Percentiles rank a stretch among this genome's conserved stretches.
Evolutionary conservation across 2,797 vertebrate genomes (phyloP).

Genomic region (Epinephelus coioides): DNA sequence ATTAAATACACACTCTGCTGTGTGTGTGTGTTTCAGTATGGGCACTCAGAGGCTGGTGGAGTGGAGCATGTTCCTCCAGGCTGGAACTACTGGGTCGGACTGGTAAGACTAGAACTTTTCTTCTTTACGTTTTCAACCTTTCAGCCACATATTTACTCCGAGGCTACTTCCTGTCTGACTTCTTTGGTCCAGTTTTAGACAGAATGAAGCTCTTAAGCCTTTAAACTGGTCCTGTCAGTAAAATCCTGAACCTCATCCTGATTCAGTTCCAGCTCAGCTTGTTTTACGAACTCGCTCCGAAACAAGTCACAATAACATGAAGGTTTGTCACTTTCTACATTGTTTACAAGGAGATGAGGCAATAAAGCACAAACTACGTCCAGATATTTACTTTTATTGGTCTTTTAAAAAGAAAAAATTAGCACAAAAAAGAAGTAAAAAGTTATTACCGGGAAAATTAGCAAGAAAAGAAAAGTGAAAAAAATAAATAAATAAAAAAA

Average conservation of each 20-base stretch:
- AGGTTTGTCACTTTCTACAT: neutral
- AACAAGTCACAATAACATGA: neutral
- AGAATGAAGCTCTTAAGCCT: neutral
- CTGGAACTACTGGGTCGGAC: slow-evolving; percentile 96
- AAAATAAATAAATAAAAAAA: too few species aligned
- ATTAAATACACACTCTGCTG: neutral
- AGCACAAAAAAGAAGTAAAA: too few species aligned
- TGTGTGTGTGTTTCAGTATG: slow-evolving; percentile 87
- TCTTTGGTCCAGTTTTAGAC: neutral
- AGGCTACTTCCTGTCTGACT: neutral
- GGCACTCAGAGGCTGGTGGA: slow-evolving; percentile 91
- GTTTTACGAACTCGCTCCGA: neutral
- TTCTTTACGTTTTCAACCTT: neutral
- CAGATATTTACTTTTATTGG: too few species aligned
- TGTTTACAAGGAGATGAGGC: neutral
- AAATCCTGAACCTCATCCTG: neutral
- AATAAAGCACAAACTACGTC: too few species aligned
- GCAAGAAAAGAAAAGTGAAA: too few species aligned
- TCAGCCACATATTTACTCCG: neutral
- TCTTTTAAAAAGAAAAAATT: too few species aligned
- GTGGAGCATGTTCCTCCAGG: slow-evolving; percentile 93
- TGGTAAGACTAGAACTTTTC: slow-evolving; percentile 86
- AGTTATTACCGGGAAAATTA: too few species aligned
- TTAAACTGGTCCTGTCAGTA: neutral
- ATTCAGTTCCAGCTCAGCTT: neutral